These are phyloP conservation scores for Spodoptera frugiperda DNA, from an alignment of 1,140 invertebrate species.

Conservation along the genomic window DNA sequence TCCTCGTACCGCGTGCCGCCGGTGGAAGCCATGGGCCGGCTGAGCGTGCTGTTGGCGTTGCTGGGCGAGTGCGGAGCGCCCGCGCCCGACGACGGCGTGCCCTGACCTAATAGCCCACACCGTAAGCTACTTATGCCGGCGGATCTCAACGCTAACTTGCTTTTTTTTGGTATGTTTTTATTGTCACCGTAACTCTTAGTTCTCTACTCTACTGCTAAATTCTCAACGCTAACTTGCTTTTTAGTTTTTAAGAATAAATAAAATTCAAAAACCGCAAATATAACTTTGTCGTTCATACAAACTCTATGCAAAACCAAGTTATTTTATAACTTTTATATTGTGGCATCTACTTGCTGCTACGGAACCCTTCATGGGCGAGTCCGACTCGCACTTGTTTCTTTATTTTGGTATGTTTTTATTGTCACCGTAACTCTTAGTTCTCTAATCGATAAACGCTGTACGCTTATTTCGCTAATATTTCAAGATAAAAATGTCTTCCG, in stretches of 20 bases:
- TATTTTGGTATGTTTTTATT: neutral
- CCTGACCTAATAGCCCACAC: constrained; percentile 64
- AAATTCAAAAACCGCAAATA: no score
- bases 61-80: constrained; percentile 92
- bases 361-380: no score
- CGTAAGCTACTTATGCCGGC: neutral
- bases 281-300: no score
- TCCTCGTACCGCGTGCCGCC: constrained; percentile 97
- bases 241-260: no score
- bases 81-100: constrained; percentile 82
- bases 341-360: no score
- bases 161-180: neutral
- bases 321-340: no score
- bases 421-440: neutral
- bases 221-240: no score
- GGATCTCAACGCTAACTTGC: constrained; percentile 42
- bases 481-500: no score
- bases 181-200: neutral
- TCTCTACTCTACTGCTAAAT: no score
- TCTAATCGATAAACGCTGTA: neutral
- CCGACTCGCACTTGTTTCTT: no score
- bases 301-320: no score
- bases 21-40: constrained; percentile 97
- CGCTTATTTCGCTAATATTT: no score
- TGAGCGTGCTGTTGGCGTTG: constrained; percentile 97